These are phyloP conservation scores for Seriola aureovittata DNA, from an alignment of 2,113 vertebrate genomes.

Conservation along the genomic window DNA sequence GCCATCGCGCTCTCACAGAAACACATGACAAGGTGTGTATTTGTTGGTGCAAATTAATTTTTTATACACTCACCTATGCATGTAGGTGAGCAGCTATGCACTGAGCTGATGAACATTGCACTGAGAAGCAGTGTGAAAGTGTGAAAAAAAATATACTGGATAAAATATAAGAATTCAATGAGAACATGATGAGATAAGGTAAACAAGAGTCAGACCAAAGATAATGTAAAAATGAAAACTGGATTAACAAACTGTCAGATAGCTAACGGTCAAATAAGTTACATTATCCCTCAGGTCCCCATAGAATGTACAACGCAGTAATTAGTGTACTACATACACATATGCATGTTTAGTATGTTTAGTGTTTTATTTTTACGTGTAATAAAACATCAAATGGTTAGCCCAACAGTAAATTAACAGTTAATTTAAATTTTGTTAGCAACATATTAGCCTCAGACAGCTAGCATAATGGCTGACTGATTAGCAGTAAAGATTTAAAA, in stretches of 20 bases:
- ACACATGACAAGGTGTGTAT: constrained; percentile 92
- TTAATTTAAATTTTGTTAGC: neutral
- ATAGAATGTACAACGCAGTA: too few species aligned
- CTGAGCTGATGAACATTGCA: neutral
- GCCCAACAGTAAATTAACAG: neutral
- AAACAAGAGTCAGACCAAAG: neutral
- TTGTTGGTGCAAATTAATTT: constrained; percentile 1
- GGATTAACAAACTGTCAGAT: neutral
- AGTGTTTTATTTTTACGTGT: too few species aligned
- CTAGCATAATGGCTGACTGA: too few species aligned
- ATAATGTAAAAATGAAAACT: neutral
- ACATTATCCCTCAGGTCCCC: too few species aligned
- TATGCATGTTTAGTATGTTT: too few species aligned
- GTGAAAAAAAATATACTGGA: neutral
- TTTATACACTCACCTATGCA: neutral
- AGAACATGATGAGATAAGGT: neutral
- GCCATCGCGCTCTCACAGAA: constrained; percentile 94
- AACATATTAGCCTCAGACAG: too few species aligned
- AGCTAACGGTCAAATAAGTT: neutral
- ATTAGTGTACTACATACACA: too few species aligned
- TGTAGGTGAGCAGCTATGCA: neutral
- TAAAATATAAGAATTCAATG: neutral
- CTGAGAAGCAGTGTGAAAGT: neutral
- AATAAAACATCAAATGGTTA: too few species aligned
- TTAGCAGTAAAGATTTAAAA: too few species aligned